Evolutionary conservation across 2,888 invertebrate species (phyloP).

Genomic region (Cenopis cana): DNA sequence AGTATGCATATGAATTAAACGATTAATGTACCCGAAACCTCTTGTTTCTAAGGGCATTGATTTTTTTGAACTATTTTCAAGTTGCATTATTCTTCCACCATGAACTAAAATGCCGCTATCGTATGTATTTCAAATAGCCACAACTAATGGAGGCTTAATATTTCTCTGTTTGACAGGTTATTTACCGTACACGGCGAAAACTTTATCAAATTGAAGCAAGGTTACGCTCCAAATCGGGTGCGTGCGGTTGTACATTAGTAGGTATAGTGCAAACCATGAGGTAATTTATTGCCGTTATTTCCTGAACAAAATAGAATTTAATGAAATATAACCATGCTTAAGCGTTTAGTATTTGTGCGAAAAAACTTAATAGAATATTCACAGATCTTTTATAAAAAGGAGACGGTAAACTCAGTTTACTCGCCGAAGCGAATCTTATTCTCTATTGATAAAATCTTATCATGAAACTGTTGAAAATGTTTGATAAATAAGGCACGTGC

Average conservation of each 20-base stretch:
- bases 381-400: background rate
- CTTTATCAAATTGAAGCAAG: conserved; percentile 53
- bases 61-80: background rate
- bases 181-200: conserved; percentile 23
- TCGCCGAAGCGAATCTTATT: background rate
- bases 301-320: conserved; percentile 24
- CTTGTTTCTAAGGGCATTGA: background rate
- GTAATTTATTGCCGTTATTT: conserved; percentile 41
- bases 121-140: conserved; percentile 9
- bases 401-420: background rate
- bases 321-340: conserved; percentile 27
- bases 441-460: background rate
- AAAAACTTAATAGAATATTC: background rate
- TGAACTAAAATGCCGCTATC: too few species aligned
- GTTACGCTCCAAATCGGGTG: conserved; percentile 50
- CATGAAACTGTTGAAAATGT: background rate
- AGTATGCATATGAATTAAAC: background rate
- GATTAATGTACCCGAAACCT: background rate
- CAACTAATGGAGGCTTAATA: conserved; percentile 30
- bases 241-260: conserved; percentile 44
- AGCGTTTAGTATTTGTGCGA: background rate
- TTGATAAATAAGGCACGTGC: background rate
- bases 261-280: conserved; percentile 24
- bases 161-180: conserved; percentile 25
- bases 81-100: background rate